Base-by-base conservation (phyloP, 1,140 invertebrate genomes). In the Kradibia gibbosae region DNA sequence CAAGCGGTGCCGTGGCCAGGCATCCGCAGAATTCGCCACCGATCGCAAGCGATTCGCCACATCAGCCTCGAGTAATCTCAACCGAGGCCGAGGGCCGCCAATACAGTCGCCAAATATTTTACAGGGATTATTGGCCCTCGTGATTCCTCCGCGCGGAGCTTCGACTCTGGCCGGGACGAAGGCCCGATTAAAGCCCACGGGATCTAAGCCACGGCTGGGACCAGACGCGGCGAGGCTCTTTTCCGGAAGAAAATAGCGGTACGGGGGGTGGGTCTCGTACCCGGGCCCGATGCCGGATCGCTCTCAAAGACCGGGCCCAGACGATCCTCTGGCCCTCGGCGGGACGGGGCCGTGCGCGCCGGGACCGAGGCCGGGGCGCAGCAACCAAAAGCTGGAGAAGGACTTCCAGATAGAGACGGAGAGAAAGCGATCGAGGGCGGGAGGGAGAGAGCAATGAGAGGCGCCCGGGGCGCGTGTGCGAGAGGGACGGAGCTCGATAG, bases 381-480 rank as follows among this genome's bases (percentile, higher is more conserved):
- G n/a, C n/a, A n/a, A 45, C 7, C 7, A 45, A 8, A 13, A 45
- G 42, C 7, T 8, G 42, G 42, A 45, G 42, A 45, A 45, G 42
- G 7, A 8, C 7, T 45, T 45, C 42, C 7, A 45, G 42, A 13
- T 8, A 11, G 50, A 20, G 10, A 17, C 13, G 3, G 50, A 53
- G 50, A 8, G 48, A 72, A 81, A 70, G 15, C 34, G 71, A n/a
- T 55, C n/a, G 62, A 8, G 31, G 25, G 73, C 25, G 20, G 15
- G 34, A 75, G 80, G 31, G 70, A 84, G 84, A 74, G 77, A 81
- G 84, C 84, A 87, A 86, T 88, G 86, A 85, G 87, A 88, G 88
- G 84, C 86, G 85, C 87, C 85, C 71, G 85, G 82, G 84, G 87
- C 86, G 86, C 86, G 86, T 83, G 85, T 83, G 71, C 25, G 55